Evolutionary conservation across 2,113 vertebrate species (phyloP), one percentile per base, ranked within the genome.

Genomic region (Pelecanus crispus): DNA sequence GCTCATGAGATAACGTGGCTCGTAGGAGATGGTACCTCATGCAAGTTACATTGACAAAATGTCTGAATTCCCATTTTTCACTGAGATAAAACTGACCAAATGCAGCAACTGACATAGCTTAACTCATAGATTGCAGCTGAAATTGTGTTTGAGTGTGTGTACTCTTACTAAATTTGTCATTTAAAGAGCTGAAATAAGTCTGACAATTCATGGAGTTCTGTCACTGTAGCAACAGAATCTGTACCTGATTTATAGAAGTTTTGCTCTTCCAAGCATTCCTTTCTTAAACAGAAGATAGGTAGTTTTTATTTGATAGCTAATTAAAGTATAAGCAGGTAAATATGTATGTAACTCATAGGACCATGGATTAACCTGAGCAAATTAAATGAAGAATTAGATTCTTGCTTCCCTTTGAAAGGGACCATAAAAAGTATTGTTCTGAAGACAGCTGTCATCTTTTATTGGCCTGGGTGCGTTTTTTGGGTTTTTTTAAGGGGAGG

Each of bases 401-500:
- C 25, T 92, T 59, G 11, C 47, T 78, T 90, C 56, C 49, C 81
- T 94, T 81, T 53, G 47, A n/a, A 81, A 81, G 94, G 38, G 15
- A 45, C 68, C 75, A n/a, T 88, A 88, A 86, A 91, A 97, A 93
- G 17, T 55, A 74, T 77, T 45, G 21, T 61, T 63, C 45, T 66
- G 29, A 68, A 66, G 96, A 67, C 36, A 92, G 86, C 81, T 90
- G 58, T 68, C 92, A 83, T 88, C 52, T 66, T 90, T 70, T 85
- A 74, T 86, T 84, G 85, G 59, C 31, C 55, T 81, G 53, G 32
- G 20, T n/a, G n/a, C n/a, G n/a, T n/a, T n/a, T n/a, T n/a, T n/a
- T n/a, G n/a, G n/a, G n/a, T n/a, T n/a, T 96, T 92, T 91, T 93
- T 56, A 56, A 87, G 81, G 36, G 83, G 44, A 94, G 81, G 52